These are phyloP conservation scores for Esox masquinongy DNA, from an alignment of 2,797 vertebrate genomes.

Conservation along the genomic window DNA sequence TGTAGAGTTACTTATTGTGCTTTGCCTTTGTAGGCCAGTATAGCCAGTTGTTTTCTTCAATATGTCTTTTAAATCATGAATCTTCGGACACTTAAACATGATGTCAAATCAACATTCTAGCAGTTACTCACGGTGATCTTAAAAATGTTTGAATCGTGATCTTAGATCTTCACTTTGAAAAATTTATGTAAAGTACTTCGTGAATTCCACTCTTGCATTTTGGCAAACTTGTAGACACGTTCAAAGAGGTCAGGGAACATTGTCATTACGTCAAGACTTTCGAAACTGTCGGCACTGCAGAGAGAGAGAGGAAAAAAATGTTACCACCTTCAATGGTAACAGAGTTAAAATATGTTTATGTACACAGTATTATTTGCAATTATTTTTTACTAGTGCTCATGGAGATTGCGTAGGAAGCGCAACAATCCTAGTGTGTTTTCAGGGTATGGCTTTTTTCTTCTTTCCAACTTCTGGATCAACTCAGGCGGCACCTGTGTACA, in stretches of 20 bases:
- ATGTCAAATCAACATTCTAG: background rate
- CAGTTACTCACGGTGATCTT: background rate
- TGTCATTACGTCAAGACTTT: constrained; percentile 21
- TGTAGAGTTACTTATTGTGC: no score
- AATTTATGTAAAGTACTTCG: background rate
- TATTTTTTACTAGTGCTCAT: constrained; percentile 52
- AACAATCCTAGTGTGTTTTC: constrained; percentile 55
- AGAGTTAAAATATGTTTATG: background rate
- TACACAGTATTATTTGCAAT: background rate
- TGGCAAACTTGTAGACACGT: constrained; percentile 51
- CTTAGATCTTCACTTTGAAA: background rate
- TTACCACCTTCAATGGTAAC: background rate
- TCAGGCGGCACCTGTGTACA: constrained; percentile 48
- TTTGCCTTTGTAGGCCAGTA: no score
- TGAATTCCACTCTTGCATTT: constrained; percentile 25
- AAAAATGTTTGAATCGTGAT: background rate
- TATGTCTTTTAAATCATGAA: background rate
- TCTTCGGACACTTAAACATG: background rate
- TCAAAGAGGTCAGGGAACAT: constrained; percentile 63
- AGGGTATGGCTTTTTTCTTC: constrained; percentile 41
- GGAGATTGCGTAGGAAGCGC: constrained; percentile 61
- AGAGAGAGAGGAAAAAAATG: constrained; percentile 14
- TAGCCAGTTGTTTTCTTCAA: background rate
- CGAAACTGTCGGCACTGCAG: constrained; percentile 41
- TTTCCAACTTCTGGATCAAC: constrained; percentile 47